phyloP scores from a whole-genome alignment of 1,140 invertebrate genomes.

The Trichogramma pretiosum region DNA sequence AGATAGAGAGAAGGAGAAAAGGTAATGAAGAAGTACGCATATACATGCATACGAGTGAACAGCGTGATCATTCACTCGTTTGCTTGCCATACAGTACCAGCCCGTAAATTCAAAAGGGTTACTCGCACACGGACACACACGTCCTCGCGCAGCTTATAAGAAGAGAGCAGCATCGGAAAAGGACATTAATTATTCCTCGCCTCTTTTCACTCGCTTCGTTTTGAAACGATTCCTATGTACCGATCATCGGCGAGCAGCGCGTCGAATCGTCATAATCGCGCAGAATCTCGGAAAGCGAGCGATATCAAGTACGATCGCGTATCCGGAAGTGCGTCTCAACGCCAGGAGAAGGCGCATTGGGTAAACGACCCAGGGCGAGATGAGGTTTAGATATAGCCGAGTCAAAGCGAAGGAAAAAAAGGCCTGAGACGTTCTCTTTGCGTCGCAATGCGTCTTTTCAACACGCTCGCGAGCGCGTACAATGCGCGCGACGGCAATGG shows the following conservation, averaged over 20 bases:
- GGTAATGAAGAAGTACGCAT: constrained; percentile 4
- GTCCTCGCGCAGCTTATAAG: neutral
- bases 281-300: too few species aligned
- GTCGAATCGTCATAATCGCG: constrained; percentile 1
- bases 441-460: too few species aligned
- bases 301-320: too few species aligned
- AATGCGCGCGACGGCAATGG: neutral
- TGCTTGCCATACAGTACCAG: neutral
- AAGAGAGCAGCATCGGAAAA: too few species aligned
- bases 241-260: neutral
- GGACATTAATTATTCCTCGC: constrained; percentile 10
- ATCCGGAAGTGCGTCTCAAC: too few species aligned
- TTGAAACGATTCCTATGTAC: neutral
- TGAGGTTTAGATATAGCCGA: too few species aligned
- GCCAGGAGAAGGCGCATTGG: too few species aligned
- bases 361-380: too few species aligned
- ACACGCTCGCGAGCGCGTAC: neutral
- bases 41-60: neutral
- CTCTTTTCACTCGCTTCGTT: neutral
- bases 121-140: neutral
- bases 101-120: constrained; percentile 9
- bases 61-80: constrained; percentile 10
- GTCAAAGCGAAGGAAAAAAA: neutral
- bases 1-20: too few species aligned
- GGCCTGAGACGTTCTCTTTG: neutral